A percentile compares a stretch with the other conserved stretches of the same genome.
These are phyloP conservation scores for Coecobrya sp. DNA, from an alignment of 2,888 invertebrate species.

Conservation along the genomic window DNA sequence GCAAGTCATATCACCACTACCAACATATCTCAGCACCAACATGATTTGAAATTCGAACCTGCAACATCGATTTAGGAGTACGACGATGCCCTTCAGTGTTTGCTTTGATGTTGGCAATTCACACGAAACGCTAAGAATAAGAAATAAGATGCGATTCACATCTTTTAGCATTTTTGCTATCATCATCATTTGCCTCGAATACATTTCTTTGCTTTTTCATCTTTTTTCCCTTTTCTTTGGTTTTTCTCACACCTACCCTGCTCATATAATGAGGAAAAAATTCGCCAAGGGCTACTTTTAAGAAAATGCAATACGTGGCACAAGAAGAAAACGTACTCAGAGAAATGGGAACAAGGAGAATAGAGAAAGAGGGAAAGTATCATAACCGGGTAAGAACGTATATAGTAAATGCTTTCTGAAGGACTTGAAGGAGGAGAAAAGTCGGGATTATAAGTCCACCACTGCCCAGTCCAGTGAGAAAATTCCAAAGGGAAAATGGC, in stretches of 20 bases:
- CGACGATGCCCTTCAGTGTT: neutral
- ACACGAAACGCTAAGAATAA: neutral
- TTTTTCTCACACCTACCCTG: neutral
- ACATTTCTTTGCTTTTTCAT: neutral
- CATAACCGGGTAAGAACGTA: neutral
- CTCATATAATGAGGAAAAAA: slow-evolving; percentile 5
- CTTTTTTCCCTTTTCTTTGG: neutral
- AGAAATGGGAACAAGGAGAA: slow-evolving; percentile 29
- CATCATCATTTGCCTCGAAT: neutral
- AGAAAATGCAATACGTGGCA: neutral
- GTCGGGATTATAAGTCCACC: neutral
- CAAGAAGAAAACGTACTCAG: neutral
- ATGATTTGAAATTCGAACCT: slow-evolving; percentile 33
- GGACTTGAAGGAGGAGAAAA: neutral
- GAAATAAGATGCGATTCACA: neutral
- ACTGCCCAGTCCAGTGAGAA: slow-evolving; percentile 42
- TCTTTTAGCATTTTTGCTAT: slow-evolving; percentile 17
- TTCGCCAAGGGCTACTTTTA: slow-evolving; percentile 21
- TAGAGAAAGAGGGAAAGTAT: neutral
- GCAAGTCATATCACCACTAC: neutral
- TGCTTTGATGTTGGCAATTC: slow-evolving; percentile 22
- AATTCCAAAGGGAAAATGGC: slow-evolving; percentile 40
- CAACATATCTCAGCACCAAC: neutral
- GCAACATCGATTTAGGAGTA: neutral
- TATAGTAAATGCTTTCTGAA: too few species aligned